These are phyloP conservation scores for Drosophila parthenogenetica DNA, from an alignment of 2,888 invertebrate genomes.

Conservation along the genomic window DNA sequence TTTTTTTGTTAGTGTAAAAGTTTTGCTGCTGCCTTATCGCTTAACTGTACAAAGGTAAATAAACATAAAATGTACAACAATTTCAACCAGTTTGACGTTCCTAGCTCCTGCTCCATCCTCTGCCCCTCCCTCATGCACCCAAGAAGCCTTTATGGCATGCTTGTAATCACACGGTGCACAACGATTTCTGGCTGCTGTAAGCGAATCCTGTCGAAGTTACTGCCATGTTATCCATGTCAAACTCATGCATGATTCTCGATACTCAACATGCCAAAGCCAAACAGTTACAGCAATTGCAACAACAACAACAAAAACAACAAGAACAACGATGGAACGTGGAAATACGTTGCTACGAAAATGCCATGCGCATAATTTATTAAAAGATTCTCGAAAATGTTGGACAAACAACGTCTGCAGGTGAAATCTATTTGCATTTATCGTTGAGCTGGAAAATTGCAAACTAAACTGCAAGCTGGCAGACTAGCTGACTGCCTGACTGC, in stretches of 20 bases:
- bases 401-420: conserved; percentile 77
- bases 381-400: conserved; percentile 73
- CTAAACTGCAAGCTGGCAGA: conserved; percentile 65
- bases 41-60: conserved; percentile 65
- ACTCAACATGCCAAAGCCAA: conserved; percentile 66
- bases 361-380: conserved; percentile 77
- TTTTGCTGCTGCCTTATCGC: neutral
- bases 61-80: conserved; percentile 63
- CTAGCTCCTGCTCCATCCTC: neutral
- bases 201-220: conserved; percentile 41
- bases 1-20: neutral
- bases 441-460: conserved; percentile 77
- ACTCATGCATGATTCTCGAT: conserved; percentile 71
- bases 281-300: conserved; percentile 51
- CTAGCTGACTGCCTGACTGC: conserved; percentile 1
- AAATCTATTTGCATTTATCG: conserved; percentile 80
- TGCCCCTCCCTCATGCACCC: no score
- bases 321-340: conserved; percentile 10
- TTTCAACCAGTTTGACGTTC: conserved; percentile 17
- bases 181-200: conserved; percentile 29
- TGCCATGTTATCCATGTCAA: conserved; percentile 74
- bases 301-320: conserved; percentile 22
- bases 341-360: conserved; percentile 52
- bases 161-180: conserved; percentile 57
- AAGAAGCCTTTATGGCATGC: conserved; percentile 16